These are phyloP conservation scores for Natator depressus DNA, from an alignment of 2,113 vertebrate genomes.

Conservation along the genomic window DNA sequence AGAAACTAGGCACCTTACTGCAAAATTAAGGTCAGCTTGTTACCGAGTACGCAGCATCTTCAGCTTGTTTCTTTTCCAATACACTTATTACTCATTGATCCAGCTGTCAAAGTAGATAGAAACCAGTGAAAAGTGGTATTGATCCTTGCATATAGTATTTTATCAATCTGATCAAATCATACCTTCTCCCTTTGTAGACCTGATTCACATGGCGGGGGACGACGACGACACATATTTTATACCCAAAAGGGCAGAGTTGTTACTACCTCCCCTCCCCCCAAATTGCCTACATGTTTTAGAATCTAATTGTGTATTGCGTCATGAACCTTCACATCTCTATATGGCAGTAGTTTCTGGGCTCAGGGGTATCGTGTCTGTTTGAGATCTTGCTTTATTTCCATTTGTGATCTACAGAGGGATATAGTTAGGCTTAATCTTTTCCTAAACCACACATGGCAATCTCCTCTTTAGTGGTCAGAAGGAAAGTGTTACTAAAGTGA, in stretches of 20 bases:
- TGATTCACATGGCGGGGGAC: background rate
- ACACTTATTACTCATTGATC: background rate
- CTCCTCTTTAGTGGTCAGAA: background rate
- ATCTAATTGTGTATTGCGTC: rapidly evolving
- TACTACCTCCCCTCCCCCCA: background rate
- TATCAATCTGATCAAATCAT: background rate
- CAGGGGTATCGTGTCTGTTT: background rate
- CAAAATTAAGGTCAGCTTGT: background rate
- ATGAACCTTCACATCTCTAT: background rate
- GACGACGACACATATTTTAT: background rate
- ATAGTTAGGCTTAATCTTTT: background rate
- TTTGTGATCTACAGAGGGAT: background rate
- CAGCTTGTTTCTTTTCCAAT: background rate
- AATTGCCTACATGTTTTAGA: rapidly evolving
- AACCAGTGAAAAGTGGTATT: background rate
- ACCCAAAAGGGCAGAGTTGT: conserved; percentile 17
- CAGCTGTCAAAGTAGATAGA: background rate
- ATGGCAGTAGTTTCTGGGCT: background rate
- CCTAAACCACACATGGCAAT: background rate
- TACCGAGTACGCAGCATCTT: rapidly evolving
- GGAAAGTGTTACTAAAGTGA: background rate
- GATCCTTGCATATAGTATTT: background rate
- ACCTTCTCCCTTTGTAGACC: background rate
- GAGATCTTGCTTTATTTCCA: background rate
- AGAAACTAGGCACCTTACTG: background rate